phyloP scores from a whole-genome alignment of 2,888 invertebrate species.

The Branchipolynoe longqiensis region DNA sequence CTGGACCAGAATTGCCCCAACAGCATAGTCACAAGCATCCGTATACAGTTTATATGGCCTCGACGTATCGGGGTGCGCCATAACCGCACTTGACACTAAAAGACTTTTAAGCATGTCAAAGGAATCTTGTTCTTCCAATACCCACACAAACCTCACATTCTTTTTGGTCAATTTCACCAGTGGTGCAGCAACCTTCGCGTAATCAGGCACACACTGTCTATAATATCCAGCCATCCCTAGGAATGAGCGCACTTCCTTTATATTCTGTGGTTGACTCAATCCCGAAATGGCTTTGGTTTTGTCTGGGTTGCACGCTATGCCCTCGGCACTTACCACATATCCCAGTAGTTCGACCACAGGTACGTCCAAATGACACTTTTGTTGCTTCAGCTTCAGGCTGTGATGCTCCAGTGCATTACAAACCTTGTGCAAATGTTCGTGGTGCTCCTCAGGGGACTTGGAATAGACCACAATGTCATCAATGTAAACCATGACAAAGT shows the following conservation, averaged over 20 bases:
- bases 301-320: conserved; percentile 12
- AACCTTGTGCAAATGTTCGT: background rate
- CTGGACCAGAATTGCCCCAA: too few species aligned
- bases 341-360: background rate
- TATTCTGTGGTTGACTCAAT: background rate
- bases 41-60: too few species aligned
- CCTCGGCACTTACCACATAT: background rate
- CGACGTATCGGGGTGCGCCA: too few species aligned
- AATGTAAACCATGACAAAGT: conserved; percentile 58
- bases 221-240: too few species aligned
- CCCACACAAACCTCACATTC: conserved; percentile 19
- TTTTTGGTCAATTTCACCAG: conserved; percentile 11
- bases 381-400: conserved; percentile 16
- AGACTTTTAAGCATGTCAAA: too few species aligned
- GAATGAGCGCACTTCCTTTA: conserved; percentile 31
- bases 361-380: conserved; percentile 22
- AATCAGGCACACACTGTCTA: too few species aligned
- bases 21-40: too few species aligned
- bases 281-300: conserved; percentile 22
- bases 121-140: too few species aligned
- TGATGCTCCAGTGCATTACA: background rate
- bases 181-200: too few species aligned
- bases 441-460: conserved; percentile 27
- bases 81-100: too few species aligned
- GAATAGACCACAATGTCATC: conserved; percentile 64